Base-by-base conservation (phyloP, 2,113 vertebrate species). In the Montifringilla adamsi region DNA sequence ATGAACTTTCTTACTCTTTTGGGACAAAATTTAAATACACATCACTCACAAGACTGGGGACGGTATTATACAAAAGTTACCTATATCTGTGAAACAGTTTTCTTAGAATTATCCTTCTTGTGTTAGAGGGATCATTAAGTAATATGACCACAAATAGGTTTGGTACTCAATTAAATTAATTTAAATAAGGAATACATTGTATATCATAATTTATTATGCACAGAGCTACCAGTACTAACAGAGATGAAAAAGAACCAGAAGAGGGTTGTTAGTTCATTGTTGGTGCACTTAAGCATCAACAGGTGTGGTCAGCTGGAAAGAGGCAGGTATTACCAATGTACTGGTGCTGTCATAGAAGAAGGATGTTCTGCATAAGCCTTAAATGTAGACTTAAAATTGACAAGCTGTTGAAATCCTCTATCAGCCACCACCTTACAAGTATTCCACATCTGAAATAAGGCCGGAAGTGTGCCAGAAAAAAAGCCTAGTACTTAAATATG, bases 361-460 rank as follows among this genome's bases (percentile, higher is more conserved):
- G 52, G 64, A 52, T 67, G 58, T 87, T 79, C 81, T 69, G 39
- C 47, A 89, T 66, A 91, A 94, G 73, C 30, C 39, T 92, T 92
- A 89, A 93, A 94, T 21, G 7, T 58, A 63, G 97, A 95, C 73
- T 63, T 81, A 90, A 87, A 89, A 89, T 70, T 75, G 74, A 92
- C 96, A 94, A 97, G 66, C 81, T 95, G 69, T 55, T 91, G 84
- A 97, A 96, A 96, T 96, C 43, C 43, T 92, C 62, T 84, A 89
- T 92, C 87, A 93, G 43, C 41, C 77, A 74, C 73, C 79, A 96
- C 90, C 79, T 95, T 84, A 52, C 50, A 93, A 93, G 47, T 94
- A 96, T 85, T 90, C 60, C 60, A 95, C 30, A 28, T 90, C 76
- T 96, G 92, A 96, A 92, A 95, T 70, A 92, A 87, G 77, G 59